Percentiles rank a stretch among this genome's conserved stretches.
Conservation (phyloP, 2,797 vertebrate genomes). For the Acrocephalus scirpaceus region DNA sequence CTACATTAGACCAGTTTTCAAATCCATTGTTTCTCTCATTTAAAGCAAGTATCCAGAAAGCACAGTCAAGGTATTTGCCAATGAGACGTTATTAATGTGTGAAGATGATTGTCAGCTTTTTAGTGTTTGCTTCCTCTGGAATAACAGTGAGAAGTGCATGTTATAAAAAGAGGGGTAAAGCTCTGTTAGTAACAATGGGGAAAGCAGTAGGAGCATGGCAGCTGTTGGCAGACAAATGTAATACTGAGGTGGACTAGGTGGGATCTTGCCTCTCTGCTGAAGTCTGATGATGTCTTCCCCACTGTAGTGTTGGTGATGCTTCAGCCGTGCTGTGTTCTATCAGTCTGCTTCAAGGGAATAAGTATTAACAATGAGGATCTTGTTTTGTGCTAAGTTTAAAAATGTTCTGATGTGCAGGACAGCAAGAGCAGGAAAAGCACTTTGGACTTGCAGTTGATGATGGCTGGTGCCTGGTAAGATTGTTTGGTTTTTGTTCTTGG, state of each 20-base stretch:
- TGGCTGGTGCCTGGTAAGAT: neutral
- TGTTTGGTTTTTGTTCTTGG: neutral
- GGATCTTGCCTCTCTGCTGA: neutral
- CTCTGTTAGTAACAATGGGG: neutral
- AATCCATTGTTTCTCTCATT: neutral
- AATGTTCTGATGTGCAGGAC: neutral
- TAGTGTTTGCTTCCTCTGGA: constrained; percentile 1
- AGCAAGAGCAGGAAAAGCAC: neutral
- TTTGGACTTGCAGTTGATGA: neutral
- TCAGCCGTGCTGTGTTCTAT: neutral
- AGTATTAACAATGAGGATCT: neutral
- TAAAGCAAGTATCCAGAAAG: neutral
- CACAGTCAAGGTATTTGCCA: constrained; percentile 12
- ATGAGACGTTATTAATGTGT: constrained; percentile 26
- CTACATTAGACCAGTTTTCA: neutral
- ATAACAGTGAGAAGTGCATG: neutral
- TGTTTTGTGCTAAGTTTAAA: neutral
- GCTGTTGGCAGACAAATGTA: neutral
- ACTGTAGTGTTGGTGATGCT: neutral
- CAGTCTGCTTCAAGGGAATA: neutral
- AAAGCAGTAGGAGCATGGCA: neutral
- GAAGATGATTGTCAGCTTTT: constrained; percentile 16
- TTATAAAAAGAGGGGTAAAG: neutral
- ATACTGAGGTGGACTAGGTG: neutral
- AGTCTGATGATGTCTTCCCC: rapidly evolving